These are phyloP conservation scores for Troides oblongomaculatus DNA, from an alignment of 2,888 invertebrate species.

Conservation along the genomic window DNA sequence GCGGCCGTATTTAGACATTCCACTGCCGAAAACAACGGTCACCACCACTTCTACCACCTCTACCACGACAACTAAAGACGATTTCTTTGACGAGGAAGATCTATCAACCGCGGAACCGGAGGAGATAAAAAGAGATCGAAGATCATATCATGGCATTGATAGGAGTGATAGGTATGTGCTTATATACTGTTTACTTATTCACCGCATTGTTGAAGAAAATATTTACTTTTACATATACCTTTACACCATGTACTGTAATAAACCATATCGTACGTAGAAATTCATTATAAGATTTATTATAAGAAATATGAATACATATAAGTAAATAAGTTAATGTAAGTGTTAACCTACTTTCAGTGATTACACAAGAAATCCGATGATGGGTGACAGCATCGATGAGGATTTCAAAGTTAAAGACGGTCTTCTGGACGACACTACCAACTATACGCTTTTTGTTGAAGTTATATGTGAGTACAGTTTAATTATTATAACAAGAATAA, in stretches of 20 bases:
- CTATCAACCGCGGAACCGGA: constrained; percentile 38
- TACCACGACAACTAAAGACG: constrained; percentile 35
- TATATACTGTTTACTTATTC: background rate
- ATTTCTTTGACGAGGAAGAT: constrained; percentile 35
- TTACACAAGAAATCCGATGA: constrained; percentile 29
- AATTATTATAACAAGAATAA: too few relatives aligned
- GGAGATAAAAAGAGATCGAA: constrained; percentile 36
- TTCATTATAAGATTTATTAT: too few relatives aligned
- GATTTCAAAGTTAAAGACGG: constrained; percentile 41
- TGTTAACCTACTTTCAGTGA: constrained; percentile 6
- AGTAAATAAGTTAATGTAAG: too few relatives aligned
- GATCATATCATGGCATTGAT: constrained; percentile 40
- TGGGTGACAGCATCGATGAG: constrained; percentile 34
- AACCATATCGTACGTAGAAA: too few relatives aligned
- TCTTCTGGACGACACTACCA: constrained; percentile 85
- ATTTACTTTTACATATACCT: too few relatives aligned
- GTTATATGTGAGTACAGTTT: constrained; percentile 83
- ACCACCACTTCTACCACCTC: constrained; percentile 25
- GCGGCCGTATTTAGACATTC: constrained; percentile 32
- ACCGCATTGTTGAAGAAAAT: too few relatives aligned
- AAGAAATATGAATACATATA: too few relatives aligned
- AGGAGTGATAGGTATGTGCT: constrained; percentile 35
- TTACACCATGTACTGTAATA: too few relatives aligned
- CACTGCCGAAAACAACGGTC: constrained; percentile 30
- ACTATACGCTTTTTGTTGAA: constrained; percentile 93